Percentiles rank a stretch among this genome's conserved stretches.
phyloP scores from a whole-genome alignment of 2,797 vertebrate genomes.

The Rhabdomys pumilio region DNA sequence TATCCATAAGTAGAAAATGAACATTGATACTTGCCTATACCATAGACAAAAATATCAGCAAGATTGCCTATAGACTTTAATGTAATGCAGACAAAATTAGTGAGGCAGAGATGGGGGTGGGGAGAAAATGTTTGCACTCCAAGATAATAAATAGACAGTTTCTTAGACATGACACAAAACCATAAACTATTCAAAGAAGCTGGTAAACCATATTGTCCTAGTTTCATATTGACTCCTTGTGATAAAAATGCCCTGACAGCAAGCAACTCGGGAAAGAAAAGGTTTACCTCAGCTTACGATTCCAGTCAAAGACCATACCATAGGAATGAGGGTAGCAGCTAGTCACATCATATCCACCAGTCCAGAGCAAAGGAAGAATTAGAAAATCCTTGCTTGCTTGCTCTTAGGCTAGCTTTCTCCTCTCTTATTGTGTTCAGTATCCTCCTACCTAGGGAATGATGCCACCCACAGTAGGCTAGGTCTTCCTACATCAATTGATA shows the following conservation, averaged over 20 bases:
- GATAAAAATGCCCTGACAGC: not conserved
- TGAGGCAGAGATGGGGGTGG: not conserved
- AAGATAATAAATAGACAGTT: not conserved
- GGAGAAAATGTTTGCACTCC: not conserved
- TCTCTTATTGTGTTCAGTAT: not conserved
- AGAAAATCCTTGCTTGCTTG: not conserved
- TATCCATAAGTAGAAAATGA: not conserved
- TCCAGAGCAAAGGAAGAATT: not conserved
- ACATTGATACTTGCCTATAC: not conserved
- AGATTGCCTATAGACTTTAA: conserved; percentile 14
- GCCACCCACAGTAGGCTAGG: not conserved
- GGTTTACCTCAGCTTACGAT: not conserved
- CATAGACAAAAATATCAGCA: conserved; percentile 1
- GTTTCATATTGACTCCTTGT: not conserved
- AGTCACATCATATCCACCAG: not conserved
- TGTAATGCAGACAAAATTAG: not conserved
- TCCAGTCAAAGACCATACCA: not conserved
- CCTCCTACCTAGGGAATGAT: not conserved
- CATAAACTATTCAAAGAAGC: conserved; percentile 15
- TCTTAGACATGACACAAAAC: not conserved
- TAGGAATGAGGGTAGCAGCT: not conserved
- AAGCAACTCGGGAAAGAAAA: not conserved
- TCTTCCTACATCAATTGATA: not conserved
- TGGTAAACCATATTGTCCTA: not conserved
- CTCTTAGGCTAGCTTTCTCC: not conserved